Base-by-base conservation (phyloP, 2,797 vertebrate genomes). In the Microctenopoma stevenorrisi region DNA sequence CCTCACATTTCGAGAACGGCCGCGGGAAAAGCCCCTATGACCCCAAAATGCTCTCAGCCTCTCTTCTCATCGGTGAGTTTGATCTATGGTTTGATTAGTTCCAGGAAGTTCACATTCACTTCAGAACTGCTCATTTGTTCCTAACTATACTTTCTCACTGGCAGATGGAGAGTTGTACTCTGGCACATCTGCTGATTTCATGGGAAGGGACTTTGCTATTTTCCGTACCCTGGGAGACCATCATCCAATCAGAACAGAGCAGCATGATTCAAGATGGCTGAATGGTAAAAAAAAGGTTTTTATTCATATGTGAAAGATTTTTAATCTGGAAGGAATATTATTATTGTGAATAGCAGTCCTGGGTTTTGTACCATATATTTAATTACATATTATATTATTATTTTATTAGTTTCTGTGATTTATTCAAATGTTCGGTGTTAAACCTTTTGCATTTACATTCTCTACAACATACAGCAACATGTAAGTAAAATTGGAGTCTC, bases 161-260 rank as follows among this genome's bases (percentile, higher is more conserved):
- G 48, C 94, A 98, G 97, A 98, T 87, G 97, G 96, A 79, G 96
- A 98, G 52, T 84, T 98, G 76, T 98, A 98, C 84, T 97, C 97
- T 22, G 96, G 97, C 83, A 98, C 97, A 35, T 97, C 97, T 7
- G 97, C 97, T 50, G 97, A 98, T 88, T 98, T 98, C 92, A 98
- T 98, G 97, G 96, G 97, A 83, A 93, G 97, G 83, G 97, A 98
- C 85, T 98, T 98, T 78, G 97, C 97, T 64, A 98, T 98, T 92
- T 98, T 98, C 91, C 95, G 97, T 76, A 98, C 97, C 15, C 92
- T 98, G 70, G 97, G 97, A 56, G 95, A 96, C 68, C 96, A 98
- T 75, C 97, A 98, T 89, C 96, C 96, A 72, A 97, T 98, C 93
- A 94, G 97, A 82, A 98, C 97, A 0, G 97, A 98, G 88, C 97